Evolutionary conservation across 1,140 invertebrate species (phyloP).

Genomic region (Euwallacea fornicatus): DNA sequence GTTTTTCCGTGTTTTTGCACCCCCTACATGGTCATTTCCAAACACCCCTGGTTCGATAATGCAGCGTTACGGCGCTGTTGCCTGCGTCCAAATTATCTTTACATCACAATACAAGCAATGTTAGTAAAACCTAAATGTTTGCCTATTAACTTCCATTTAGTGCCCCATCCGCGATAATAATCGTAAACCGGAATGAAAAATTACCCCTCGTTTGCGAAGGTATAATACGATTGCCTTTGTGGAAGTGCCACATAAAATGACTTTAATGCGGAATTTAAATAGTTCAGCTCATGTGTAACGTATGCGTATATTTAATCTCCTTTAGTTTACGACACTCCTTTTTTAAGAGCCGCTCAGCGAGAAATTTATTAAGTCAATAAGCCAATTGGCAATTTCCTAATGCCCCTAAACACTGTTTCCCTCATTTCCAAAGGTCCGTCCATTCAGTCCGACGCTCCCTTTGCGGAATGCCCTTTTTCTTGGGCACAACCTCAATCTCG

Average conservation of each 20-base stretch:
- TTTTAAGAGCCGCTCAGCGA: too few species aligned
- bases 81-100: conserved; percentile 1
- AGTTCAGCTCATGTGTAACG: too few species aligned
- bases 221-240: conserved; percentile 11
- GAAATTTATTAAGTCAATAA: too few species aligned
- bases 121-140: conserved; percentile 18
- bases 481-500: neutral
- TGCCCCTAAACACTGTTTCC: conserved; percentile 1
- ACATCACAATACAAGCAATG: conserved; percentile 1
- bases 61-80: neutral
- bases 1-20: too few species aligned
- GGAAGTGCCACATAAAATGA: conserved; percentile 11
- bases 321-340: too few species aligned
- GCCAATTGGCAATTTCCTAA: neutral
- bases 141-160: conserved; percentile 19
- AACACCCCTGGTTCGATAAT: too few species aligned
- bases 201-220: conserved; percentile 17
- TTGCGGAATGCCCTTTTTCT: neutral
- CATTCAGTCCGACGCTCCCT: neutral
- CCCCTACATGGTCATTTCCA: too few species aligned
- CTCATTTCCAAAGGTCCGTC: neutral
- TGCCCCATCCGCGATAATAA: conserved; percentile 12
- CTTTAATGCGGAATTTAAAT: conserved; percentile 11
- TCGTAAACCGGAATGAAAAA: conserved; percentile 19
- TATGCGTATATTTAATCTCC: too few species aligned